A percentile compares a stretch with the other conserved stretches of the same genome.
Conservation (phyloP, 2,797 vertebrate genomes). For the Amniataba percoides region DNA sequence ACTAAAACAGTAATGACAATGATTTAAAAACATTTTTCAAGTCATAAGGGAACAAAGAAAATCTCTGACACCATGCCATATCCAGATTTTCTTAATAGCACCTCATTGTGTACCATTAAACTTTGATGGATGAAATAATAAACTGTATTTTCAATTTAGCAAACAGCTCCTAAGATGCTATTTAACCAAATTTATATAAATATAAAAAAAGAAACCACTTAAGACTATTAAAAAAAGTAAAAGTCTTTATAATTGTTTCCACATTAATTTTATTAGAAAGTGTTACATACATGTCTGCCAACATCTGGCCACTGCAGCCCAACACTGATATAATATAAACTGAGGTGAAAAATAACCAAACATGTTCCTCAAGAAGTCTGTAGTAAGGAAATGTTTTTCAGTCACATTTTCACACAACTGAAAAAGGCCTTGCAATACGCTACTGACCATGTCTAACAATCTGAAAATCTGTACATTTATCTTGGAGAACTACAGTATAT, state of each 20-base stretch:
- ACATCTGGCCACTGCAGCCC: conserved; percentile 70
- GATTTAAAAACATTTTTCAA: not conserved
- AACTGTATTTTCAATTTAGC: not conserved
- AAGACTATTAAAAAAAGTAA: conserved; percentile 28
- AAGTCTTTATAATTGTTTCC: conserved; percentile 53
- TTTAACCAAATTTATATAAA: not conserved
- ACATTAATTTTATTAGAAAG: conserved; percentile 79
- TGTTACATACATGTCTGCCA: conserved; percentile 79
- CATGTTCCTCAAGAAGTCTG: conserved; percentile 48
- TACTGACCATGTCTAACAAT: conserved; percentile 76
- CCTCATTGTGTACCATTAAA: not conserved
- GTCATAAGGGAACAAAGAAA: not conserved
- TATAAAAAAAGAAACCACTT: not conserved
- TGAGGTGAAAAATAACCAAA: conserved; percentile 73
- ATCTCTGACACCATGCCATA: not conserved
- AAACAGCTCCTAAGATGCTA: not conserved
- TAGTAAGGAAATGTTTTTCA: conserved; percentile 59
- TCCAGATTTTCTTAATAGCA: not conserved
- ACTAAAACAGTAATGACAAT: not conserved
- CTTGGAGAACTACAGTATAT: conserved; percentile 68
- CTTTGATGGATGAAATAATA: not conserved
- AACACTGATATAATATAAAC: conserved; percentile 75
- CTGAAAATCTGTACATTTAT: conserved; percentile 78
- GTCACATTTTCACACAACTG: conserved; percentile 72
- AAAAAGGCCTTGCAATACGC: conserved; percentile 69